Evolutionary conservation across 2,797 vertebrate species (phyloP), one percentile per base, ranked within the genome.

Genomic region (Myotis myotis): DNA sequence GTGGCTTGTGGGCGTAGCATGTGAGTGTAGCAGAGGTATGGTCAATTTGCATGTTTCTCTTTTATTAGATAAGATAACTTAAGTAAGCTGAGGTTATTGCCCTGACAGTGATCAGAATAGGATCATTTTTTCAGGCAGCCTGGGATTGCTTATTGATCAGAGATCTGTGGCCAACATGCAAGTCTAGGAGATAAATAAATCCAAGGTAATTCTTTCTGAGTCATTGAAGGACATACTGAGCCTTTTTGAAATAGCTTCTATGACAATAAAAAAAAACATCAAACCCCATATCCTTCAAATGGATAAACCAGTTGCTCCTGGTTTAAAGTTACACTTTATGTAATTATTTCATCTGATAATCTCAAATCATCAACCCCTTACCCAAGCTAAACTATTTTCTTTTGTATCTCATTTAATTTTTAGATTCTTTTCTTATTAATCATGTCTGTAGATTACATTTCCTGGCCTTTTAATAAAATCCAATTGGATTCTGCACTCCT

Each of bases 151-250:
- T 95, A 89, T 87, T 84, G 60, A 83, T 83, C 47, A 91, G 64
- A 91, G 64, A 96, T 70, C 64, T 82, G 55, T 90, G 87, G 66
- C 71, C 53, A 84, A 20, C 17, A 70, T 19, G 9, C 28, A 84
- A 74, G 44, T 8, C 19, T 64, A 25, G 8, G 36, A 33, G n/a
- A 86, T 57, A 30, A 89, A 66, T 25, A 91, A 81, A 87, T 86
- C 68, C 49, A 55, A 84, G 9, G 6, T 64, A 30, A 82, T 94
- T 94, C 80, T 93, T 89, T 93, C 80, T 68, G 87, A 87, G 79
- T 83, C 75, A 80, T 6, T 76, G 57, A 79, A 68, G 47, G 49
- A 85, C 62, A 82, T 23, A n/a, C 41, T 76, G 49, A 84, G 28
- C 12, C 33, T 91, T 89, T 62, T 49, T 22, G 82, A 16, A 20